Evolutionary conservation across 64 coral and sea anemone species (phyloP), one percentile per base, ranked within the genome.

Genomic region (Montipora efflorescens): DNA sequence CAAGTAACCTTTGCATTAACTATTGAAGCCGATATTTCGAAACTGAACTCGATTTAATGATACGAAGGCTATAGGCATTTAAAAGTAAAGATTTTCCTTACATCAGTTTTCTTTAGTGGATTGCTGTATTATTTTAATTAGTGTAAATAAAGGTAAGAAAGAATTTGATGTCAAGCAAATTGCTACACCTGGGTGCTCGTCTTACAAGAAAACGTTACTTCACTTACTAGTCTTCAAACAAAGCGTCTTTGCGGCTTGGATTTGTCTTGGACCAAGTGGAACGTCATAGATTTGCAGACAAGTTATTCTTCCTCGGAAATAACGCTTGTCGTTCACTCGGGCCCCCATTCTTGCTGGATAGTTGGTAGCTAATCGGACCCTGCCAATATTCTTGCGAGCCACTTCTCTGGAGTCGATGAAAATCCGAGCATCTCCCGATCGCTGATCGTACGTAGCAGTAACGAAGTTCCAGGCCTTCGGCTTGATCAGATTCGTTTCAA

Each of bases 281-380:
- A 67, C 55, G 68, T 84, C 90, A 55, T 92, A 98, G 22, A 98
- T 91, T 49, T 98, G 96, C n/a, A 95, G 45, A 59, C 96, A 98
- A 20, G 96, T 82, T 4, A 98, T 95, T 48, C 75, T 70, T 36
- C 96, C 96, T 67, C 78, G 89, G 96, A 98, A 98, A 69, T 82
- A 89, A 8, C 96, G 87, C 10, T 78, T 92, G 86, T 90, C 93
- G 0, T 93, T 59, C 6, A 21, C 79, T 4, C 77, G 81, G 21
- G 96, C 96, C 74, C 96, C 96, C 84, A 98, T 77, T n/a, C 93
- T 83, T 5, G 87, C 96, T 74, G 93, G 93, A 45, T 92, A 98
- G 48, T 92, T 98, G 12, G 96, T 98, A 23, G 93, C 89, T 76
- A 98, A 77, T 50, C 84, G 87, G 23, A 98, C 74, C 75, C 89